phyloP scores from a whole-genome alignment of 2,797 vertebrate genomes.

The Enteromius thamalakanensis region DNA sequence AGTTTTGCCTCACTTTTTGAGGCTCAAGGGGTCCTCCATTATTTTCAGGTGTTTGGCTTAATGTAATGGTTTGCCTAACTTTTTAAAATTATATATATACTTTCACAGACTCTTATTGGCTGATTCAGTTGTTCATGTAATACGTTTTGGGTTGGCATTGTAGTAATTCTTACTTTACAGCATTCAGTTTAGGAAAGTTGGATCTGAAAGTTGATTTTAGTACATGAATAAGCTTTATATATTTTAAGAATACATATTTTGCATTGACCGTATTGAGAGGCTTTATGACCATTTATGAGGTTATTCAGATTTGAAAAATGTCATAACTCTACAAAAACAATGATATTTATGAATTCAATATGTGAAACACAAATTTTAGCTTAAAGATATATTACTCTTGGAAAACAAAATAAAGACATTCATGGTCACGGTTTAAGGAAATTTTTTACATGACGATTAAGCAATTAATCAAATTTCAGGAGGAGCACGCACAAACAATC shows the following conservation, averaged over 20 bases:
- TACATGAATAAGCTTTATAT: not conserved
- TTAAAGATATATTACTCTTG: not conserved
- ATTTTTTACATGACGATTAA: no score
- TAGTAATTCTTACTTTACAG: not conserved
- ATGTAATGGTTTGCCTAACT: no score
- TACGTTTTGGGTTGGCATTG: not conserved
- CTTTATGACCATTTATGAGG: not conserved
- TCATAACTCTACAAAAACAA: not conserved
- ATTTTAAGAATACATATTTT: not conserved
- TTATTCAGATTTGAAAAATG: not conserved
- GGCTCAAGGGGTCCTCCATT: no score
- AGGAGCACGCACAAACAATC: no score
- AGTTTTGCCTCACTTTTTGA: not conserved
- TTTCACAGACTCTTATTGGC: not conserved
- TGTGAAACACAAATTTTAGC: not conserved
- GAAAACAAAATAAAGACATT: not conserved
- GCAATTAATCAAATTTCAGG: no score
- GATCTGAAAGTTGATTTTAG: not conserved
- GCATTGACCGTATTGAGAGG: not conserved
- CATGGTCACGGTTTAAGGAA: not conserved
- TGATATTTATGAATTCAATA: not conserved
- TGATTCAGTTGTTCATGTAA: not conserved
- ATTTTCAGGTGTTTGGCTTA: no score
- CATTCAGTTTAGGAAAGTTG: not conserved
- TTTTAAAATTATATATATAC: not conserved